These are phyloP conservation scores for Hyles lineata DNA, from an alignment of 2,888 invertebrate genomes.

Conservation along the genomic window DNA sequence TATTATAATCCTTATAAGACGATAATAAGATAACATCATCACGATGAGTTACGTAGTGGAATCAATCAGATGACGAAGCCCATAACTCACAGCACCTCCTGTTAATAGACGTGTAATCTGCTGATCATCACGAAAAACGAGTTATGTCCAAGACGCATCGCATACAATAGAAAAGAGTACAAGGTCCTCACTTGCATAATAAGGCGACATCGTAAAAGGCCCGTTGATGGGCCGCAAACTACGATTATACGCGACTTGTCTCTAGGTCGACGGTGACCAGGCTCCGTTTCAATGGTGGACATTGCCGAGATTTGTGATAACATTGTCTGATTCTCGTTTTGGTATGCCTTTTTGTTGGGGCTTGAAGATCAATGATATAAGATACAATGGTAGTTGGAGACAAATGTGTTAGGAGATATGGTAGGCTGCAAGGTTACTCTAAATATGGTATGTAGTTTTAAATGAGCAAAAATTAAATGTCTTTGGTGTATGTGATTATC, in stretches of 20 bases:
- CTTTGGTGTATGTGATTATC: no score
- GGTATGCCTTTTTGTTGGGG: constrained; percentile 17
- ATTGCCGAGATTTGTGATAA: constrained; percentile 34
- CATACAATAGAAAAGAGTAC: constrained; percentile 79
- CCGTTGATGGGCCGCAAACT: constrained; percentile 61
- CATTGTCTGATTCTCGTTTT: constrained; percentile 25
- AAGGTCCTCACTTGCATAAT: constrained; percentile 76
- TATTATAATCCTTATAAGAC: constrained; percentile 12
- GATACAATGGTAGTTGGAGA: constrained; percentile 12
- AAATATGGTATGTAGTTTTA: background rate
- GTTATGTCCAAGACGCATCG: constrained; percentile 54
- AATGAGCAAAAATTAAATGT: background rate
- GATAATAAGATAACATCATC: constrained; percentile 18
- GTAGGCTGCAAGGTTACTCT: constrained; percentile 18
- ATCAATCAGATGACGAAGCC: constrained; percentile 33
- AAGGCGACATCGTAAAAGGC: constrained; percentile 67
- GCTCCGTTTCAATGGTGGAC: constrained; percentile 37
- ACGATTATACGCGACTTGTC: constrained; percentile 38
- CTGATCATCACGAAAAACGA: constrained; percentile 56
- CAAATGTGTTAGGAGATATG: constrained; percentile 3
- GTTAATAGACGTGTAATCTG: constrained; percentile 44
- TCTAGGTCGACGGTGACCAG: constrained; percentile 48
- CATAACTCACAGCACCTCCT: constrained; percentile 37
- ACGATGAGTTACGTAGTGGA: constrained; percentile 7
- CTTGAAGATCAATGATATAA: constrained; percentile 13